Conservation (phyloP, 2,888 invertebrate genomes). For the Trachelus stipa region DNA sequence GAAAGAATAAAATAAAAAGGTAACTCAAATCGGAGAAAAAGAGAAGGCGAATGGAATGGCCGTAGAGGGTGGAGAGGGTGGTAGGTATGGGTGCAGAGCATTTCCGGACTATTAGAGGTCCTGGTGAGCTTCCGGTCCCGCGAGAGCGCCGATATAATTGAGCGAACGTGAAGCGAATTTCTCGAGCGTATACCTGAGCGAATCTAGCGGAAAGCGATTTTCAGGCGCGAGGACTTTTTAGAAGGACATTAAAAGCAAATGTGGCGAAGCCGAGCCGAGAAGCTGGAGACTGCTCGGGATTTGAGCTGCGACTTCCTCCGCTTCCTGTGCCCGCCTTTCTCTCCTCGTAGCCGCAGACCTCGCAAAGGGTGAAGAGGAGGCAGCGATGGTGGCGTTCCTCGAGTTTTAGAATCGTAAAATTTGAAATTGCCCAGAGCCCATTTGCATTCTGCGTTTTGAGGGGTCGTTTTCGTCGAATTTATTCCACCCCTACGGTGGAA, state of each 20-base stretch:
- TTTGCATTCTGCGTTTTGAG: slow-evolving; percentile 49
- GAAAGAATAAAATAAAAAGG: neutral
- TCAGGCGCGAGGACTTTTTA: slow-evolving; percentile 34
- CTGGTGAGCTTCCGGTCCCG: slow-evolving; percentile 21
- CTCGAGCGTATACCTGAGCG: slow-evolving; percentile 12
- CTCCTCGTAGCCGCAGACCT: slow-evolving; percentile 17
- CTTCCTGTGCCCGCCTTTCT: neutral
- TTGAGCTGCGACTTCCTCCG: neutral
- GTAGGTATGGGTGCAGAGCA: slow-evolving; percentile 17
- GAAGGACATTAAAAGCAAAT: slow-evolving; percentile 41
- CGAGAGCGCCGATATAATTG: slow-evolving; percentile 42
- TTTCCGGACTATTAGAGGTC: slow-evolving; percentile 23
- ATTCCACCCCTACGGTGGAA: slow-evolving; percentile 29
- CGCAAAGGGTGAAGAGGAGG: slow-evolving; percentile 14
- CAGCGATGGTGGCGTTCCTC: slow-evolving; percentile 16
- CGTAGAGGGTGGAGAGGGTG: neutral
- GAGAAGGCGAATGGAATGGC: neutral
- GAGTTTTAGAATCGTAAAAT: slow-evolving; percentile 48
- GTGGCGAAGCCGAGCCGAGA: slow-evolving; percentile 24
- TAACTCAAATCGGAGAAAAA: neutral
- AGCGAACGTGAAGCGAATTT: slow-evolving; percentile 48
- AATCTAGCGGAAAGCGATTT: slow-evolving; percentile 34
- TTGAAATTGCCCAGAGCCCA: slow-evolving; percentile 41
- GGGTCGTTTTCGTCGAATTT: slow-evolving; percentile 46
- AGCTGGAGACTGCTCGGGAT: neutral